Percentiles rank a stretch among this genome's conserved stretches.
phyloP scores from a whole-genome alignment of 2,888 invertebrate genomes.

The Carterocephalus palaemon region DNA sequence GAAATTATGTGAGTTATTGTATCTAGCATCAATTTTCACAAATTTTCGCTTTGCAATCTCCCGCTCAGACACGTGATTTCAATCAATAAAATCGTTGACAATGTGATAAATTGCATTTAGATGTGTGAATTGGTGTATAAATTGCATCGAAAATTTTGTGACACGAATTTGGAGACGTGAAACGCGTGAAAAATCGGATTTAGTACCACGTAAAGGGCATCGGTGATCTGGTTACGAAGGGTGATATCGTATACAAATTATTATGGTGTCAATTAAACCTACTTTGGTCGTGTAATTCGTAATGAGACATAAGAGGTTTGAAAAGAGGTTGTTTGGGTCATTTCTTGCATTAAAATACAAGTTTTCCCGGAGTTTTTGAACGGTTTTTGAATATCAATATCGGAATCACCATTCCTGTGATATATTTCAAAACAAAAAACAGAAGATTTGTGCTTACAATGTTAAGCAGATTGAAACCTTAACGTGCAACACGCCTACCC shows the following conservation, averaged over 20 bases:
- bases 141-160: neutral
- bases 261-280: slow-evolving; percentile 14
- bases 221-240: slow-evolving; percentile 20
- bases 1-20: neutral
- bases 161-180: slow-evolving; percentile 8
- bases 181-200: slow-evolving; percentile 12
- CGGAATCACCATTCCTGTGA: neutral
- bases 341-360: slow-evolving; percentile 15
- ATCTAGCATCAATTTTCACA: neutral
- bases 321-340: neutral
- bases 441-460: no score
- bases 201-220: slow-evolving; percentile 15
- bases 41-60: neutral
- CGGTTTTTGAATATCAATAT: neutral
- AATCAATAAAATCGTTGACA: slow-evolving; percentile 3
- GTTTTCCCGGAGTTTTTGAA: slow-evolving; percentile 6
- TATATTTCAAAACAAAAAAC: no score
- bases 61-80: neutral
- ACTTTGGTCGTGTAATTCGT: slow-evolving; percentile 10
- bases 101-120: slow-evolving; percentile 8
- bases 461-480: neutral
- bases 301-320: slow-evolving; percentile 7
- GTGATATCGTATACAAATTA: slow-evolving; percentile 18
- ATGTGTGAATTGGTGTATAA: slow-evolving; percentile 1
- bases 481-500: no score